Percentiles rank a stretch among this genome's conserved stretches.
phyloP scores from a whole-genome alignment of 2,113 vertebrate genomes.

The Camelus dromedarius region DNA sequence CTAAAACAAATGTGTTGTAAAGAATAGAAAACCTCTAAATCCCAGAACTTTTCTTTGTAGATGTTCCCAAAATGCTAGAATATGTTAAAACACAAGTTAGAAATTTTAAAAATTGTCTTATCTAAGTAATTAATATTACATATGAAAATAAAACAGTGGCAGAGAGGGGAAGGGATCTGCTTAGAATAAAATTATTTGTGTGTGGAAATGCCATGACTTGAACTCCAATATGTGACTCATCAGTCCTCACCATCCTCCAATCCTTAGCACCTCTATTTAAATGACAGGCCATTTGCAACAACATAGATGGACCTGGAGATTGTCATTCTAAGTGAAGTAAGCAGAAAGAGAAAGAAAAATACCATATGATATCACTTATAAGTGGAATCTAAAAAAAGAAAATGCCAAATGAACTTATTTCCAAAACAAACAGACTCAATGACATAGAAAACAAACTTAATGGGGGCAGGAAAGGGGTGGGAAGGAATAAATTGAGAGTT shows the following conservation, averaged over 20 bases:
- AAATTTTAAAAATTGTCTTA: not conserved
- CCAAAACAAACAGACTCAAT: too few relatives aligned
- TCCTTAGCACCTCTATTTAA: not conserved
- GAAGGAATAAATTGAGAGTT: too few relatives aligned
- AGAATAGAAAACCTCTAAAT: not conserved
- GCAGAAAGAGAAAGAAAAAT: too few relatives aligned
- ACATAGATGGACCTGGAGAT: too few relatives aligned
- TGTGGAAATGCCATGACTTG: not conserved
- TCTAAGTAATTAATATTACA: not conserved
- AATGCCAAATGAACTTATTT: too few relatives aligned
- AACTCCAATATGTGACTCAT: too few relatives aligned
- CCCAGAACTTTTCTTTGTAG: conserved; percentile 7
- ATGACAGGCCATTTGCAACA: too few relatives aligned
- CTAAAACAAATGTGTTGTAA: conserved; percentile 54
- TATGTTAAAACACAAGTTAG: conserved; percentile 21
- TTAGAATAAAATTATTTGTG: not conserved
- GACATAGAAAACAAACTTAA: too few relatives aligned
- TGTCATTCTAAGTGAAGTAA: too few relatives aligned
- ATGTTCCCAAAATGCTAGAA: conserved; percentile 28
- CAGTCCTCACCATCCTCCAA: fast-evolving
- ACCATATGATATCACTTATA: too few relatives aligned
- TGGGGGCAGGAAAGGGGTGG: too few relatives aligned
- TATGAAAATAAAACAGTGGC: not conserved
- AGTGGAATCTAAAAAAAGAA: too few relatives aligned
- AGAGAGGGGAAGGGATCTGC: not conserved